phyloP scores from a whole-genome alignment of 2,113 vertebrate species.

The Alaudala cheleensis region DNA sequence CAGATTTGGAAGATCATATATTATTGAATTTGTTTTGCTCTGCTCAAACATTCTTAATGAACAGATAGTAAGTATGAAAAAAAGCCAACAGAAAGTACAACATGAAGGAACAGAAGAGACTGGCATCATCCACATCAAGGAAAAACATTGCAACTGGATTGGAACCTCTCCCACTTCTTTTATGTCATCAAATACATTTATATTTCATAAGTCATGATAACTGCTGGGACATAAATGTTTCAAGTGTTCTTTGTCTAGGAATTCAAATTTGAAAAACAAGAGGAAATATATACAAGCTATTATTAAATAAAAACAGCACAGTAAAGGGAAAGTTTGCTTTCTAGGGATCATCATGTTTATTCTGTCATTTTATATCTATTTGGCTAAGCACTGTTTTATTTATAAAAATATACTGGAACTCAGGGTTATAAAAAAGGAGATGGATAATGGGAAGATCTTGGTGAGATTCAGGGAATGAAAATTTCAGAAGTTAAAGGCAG shows the following conservation, averaged over 20 bases:
- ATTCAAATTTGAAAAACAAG: neutral
- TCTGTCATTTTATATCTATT: neutral
- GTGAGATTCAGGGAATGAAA: neutral
- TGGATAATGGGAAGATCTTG: neutral
- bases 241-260: neutral
- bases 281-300: neutral
- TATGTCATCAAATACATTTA: neutral
- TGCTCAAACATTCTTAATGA: neutral
- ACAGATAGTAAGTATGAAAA: neutral
- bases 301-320: neutral
- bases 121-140: neutral
- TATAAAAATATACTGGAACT: neutral
- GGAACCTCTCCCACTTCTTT: neutral
- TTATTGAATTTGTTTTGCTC: neutral
- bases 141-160: neutral
- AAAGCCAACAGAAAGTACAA: neutral
- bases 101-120: neutral
- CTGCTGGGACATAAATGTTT: neutral
- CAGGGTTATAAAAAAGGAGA: neutral
- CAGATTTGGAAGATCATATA: neutral
- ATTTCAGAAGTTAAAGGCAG: neutral
- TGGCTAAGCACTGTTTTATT: neutral
- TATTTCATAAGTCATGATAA: neutral
- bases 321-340: neutral
- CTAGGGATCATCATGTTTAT: neutral